Conservation (phyloP, 2,113 vertebrate species). For the Fukomys damarensis region DNA sequence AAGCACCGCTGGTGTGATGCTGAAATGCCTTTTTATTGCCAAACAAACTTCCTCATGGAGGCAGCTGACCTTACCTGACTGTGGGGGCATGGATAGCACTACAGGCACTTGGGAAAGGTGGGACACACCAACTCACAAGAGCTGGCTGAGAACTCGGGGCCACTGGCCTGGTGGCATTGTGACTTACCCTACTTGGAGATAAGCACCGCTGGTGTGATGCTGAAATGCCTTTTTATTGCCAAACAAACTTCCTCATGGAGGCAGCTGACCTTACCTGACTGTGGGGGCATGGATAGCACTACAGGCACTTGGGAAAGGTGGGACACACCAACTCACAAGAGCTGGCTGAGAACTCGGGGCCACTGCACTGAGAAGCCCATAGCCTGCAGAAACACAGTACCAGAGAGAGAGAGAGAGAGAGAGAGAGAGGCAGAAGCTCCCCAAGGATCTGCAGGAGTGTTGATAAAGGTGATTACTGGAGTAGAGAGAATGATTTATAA, state of each 20-base stretch:
- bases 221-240: not conserved
- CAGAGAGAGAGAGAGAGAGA: too few species aligned
- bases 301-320: not conserved
- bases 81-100: accelerated
- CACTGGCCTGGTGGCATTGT: not conserved
- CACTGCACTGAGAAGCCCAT: not conserved
- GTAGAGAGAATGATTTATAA: slow-evolving; percentile 40
- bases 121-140: not conserved
- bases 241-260: not conserved
- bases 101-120: not conserved
- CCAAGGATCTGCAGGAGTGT: not conserved
- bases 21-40: not conserved
- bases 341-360: accelerated
- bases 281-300: accelerated
- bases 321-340: not conserved
- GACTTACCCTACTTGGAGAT: not conserved
- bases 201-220: accelerated
- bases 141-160: accelerated
- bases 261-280: not conserved
- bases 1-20: accelerated
- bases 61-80: not conserved
- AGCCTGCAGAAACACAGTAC: not conserved
- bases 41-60: not conserved
- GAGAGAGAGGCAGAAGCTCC: too few species aligned
- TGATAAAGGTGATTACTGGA: slow-evolving; percentile 46